Base-by-base conservation (phyloP, 2,113 vertebrate genomes). In the Diadophis punctatus region DNA sequence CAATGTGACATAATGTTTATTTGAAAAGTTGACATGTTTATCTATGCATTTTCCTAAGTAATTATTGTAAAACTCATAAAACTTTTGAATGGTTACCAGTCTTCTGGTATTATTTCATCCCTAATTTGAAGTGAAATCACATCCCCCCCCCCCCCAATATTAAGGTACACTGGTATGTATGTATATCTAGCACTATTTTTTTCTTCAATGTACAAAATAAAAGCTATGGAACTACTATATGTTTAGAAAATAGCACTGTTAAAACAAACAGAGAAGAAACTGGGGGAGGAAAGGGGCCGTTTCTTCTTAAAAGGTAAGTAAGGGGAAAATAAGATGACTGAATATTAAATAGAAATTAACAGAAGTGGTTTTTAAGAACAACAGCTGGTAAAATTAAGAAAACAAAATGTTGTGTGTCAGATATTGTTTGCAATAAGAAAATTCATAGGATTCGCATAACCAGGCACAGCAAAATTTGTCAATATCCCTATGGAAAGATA, bases 121-220 rank as follows among this genome's bases (percentile, higher is more conserved):
- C 60, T 96, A 96, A 95, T 94, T 93, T 94, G 46, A 95, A 95
- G 93, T 95, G 22, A 86, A 95, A 95, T 94, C 87, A 94, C 53
- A 16, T 95, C 56, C 39, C 34, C 96, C 91, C 96, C 95, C 84
- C 96, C 46, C 46, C 2, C 46, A 46, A 87, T 94, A 93, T 96
- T 92, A 92, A 46, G 48, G 39, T 51, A 86, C 89, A 92, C 58
- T 94, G 89, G 52, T 92, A 1, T 96, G 74, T 91, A 1, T 95
- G 68, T 91, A 94, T 68, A 88, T 95, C 91, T 95, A 90, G 90
- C 1, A 55, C 95, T 94, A 43, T 52, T 52, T 1, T 25, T 89
- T 80, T 8, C 94, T 96, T 91, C 90, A 93, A 39, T 95, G 91
- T 63, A 51, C 95, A 95, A 97, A 97, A 96, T 94, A 96, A 97